Percentiles rank a stretch among this genome's conserved stretches.
Conservation (phyloP, 2,113 vertebrate species). For the Elachura formosa region DNA sequence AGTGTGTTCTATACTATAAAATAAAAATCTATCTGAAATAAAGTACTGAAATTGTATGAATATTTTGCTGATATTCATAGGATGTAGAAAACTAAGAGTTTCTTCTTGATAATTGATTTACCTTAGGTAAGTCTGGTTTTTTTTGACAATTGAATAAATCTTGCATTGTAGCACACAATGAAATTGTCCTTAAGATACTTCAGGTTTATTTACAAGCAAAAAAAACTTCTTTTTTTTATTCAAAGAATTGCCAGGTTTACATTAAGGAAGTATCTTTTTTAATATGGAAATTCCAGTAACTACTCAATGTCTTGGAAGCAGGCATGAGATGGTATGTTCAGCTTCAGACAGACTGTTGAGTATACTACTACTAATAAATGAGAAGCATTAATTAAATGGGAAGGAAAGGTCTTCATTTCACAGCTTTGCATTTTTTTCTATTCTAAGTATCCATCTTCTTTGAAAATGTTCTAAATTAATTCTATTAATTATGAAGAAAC, state of each 20-base stretch:
- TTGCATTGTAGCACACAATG: not conserved
- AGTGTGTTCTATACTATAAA: not conserved
- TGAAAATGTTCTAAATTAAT: not conserved
- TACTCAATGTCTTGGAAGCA: not conserved
- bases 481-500: constrained; percentile 4
- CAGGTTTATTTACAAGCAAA: not conserved
- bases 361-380: not conserved
- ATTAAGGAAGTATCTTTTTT: not conserved
- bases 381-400: not conserved
- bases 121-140: not conserved
- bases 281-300: not conserved
- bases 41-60: not conserved
- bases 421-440: not conserved
- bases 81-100: not conserved
- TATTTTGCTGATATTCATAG: not conserved
- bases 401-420: not conserved
- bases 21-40: not conserved
- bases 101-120: not conserved
- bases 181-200: not conserved
- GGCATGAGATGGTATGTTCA: not conserved
- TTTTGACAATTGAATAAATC: not conserved
- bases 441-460: not conserved
- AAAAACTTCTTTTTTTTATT: not conserved
- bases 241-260: not conserved
- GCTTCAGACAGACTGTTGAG: not conserved